Evolutionary conservation across 2,888 invertebrate species (phyloP), one percentile per base, ranked within the genome.

Genomic region (Sepiola atlantica): DNA sequence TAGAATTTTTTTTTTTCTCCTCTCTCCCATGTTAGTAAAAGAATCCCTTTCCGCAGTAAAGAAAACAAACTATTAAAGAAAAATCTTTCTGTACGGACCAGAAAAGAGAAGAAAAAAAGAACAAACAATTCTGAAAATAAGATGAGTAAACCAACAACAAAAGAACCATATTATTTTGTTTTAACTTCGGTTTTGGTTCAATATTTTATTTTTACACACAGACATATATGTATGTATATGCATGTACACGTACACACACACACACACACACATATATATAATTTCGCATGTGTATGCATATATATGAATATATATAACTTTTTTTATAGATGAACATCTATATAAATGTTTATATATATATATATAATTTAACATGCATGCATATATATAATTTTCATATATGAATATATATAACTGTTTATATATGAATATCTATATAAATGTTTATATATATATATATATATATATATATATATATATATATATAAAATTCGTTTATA

Each of bases 131-230:
- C 45, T 45, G n/a, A n/a, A 77, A 77, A 28, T 2, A 10, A 8
- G 45, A 45, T 45, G 45, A 45, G 45, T 45, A 45, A 45, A 45
- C 8, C 45, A 45, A 8, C 45, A 45, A 8, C 8, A n/a, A n/a
- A n/a, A n/a, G 77, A n/a, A 77, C 32, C 77, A 16, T 12, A 45
- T 32, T 77, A 16, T 77, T n/a, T 32, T 77, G 28, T n/a, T 77
- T n/a, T 32, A 45, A 77, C 77, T 32, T 91, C 32, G 35, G 91
- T 24, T 91, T 28, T 28, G 91, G 35, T 45, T 45, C 91, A 91
- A 91, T 16, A 20, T 45, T 91, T 45, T 91, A 91, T 91, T 45
- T 91, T 28, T 91, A 91, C 24, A 91, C n/a, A 77, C 77, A n/a
- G 2, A 10, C 8, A 10, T 8, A 77, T 77, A 77, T 10, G 8